A percentile compares a stretch with the other conserved stretches of the same genome.
Conservation (phyloP, 2,888 invertebrate species). For the Diloba caeruleocephala region DNA sequence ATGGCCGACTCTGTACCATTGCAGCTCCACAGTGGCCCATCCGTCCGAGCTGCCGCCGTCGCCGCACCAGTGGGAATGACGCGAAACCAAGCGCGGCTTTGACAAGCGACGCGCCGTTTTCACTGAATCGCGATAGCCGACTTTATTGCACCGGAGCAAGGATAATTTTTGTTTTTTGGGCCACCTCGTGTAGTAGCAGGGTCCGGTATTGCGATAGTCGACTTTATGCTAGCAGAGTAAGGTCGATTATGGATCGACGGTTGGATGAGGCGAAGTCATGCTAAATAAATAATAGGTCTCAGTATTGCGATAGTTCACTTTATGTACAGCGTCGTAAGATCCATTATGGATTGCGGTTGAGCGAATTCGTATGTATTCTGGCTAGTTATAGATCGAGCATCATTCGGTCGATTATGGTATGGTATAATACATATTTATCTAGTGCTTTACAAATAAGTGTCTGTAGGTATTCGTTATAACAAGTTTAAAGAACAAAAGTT, state of each 20-base stretch:
- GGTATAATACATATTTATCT: neutral
- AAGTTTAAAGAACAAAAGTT: neutral
- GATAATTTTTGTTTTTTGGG: constrained; percentile 8
- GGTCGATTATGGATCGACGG: constrained; percentile 30
- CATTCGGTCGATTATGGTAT: neutral
- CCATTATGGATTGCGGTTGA: constrained; percentile 16
- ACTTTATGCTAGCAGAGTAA: constrained; percentile 15
- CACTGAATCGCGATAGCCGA: constrained; percentile 68
- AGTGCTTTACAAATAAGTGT: neutral
- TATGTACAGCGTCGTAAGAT: constrained; percentile 16
- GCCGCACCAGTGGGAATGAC: constrained; percentile 99
- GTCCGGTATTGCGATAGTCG: constrained; percentile 25
- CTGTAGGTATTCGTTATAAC: neutral
- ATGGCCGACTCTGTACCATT: constrained; percentile 67
- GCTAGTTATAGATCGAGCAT: neutral
- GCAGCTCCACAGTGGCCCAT: constrained; percentile 98
- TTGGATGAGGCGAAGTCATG: constrained; percentile 22
- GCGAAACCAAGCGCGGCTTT: constrained; percentile 79
- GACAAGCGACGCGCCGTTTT: constrained; percentile 74
- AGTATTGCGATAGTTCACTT: constrained; percentile 25
- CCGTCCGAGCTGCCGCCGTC: constrained; percentile 99
- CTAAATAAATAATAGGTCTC: constrained; percentile 9
- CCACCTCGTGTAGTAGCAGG: constrained; percentile 25
- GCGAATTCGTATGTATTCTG: constrained; percentile 24
- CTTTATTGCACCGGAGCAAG: constrained; percentile 16